These are phyloP conservation scores for Popillia japonica DNA, from an alignment of 1,140 invertebrate genomes.

Conservation along the genomic window DNA sequence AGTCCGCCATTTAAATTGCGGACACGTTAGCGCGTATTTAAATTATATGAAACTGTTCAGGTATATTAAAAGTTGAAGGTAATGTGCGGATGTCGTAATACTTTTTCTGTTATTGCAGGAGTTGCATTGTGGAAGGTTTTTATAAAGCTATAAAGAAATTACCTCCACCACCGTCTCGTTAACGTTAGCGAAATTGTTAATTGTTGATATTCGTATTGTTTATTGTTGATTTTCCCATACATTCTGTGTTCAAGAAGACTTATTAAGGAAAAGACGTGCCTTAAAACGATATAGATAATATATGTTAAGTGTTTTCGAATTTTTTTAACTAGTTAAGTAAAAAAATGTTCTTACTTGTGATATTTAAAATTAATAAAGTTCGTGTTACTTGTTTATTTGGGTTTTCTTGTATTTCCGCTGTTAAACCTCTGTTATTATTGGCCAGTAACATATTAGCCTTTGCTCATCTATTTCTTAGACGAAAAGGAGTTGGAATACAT, in stretches of 20 bases:
- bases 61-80: conserved; percentile 61
- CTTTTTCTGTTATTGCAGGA: conserved; percentile 59
- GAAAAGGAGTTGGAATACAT: too few species aligned
- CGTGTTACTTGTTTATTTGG: background rate
- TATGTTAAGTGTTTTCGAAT: background rate
- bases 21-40: conserved; percentile 91
- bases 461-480: too few species aligned
- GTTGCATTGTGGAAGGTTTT: conserved; percentile 72
- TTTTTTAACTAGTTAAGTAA: background rate
- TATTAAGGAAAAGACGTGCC: conserved; percentile 16
- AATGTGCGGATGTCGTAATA: background rate
- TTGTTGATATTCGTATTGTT: background rate
- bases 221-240: conserved; percentile 8
- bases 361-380: background rate
- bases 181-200: background rate
- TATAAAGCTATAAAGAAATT: conserved; percentile 68
- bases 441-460: too few species aligned
- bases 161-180: conserved; percentile 42
- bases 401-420: background rate
- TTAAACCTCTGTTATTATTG: too few species aligned
- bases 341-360: background rate
- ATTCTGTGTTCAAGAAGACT: conserved; percentile 12
- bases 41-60: conserved; percentile 87
- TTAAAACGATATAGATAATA: background rate
- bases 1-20: conserved; percentile 86